Percentiles rank a stretch among this genome's conserved stretches.
These are phyloP conservation scores for Danionella dracula DNA, from an alignment of 2,797 vertebrate species.

Conservation along the genomic window DNA sequence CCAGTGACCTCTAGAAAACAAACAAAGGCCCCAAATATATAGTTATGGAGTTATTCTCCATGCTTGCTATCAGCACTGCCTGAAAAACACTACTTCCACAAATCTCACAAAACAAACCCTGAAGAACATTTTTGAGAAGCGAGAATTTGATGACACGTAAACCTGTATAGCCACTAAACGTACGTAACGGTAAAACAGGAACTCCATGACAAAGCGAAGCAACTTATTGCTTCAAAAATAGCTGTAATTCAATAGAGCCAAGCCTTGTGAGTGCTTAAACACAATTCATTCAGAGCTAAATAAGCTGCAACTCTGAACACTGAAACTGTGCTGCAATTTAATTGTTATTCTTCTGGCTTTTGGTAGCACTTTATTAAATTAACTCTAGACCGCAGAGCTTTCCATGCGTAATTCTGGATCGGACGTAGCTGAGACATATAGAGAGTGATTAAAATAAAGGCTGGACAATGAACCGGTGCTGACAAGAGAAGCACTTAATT, in stretches of 20 bases:
- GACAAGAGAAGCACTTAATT: slow-evolving; percentile 38
- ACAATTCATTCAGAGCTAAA: not conserved
- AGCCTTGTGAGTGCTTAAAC: slow-evolving; percentile 26
- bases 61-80: too few relatives aligned
- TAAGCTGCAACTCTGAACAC: not conserved
- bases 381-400: not conserved
- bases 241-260: slow-evolving; percentile 55
- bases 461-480: slow-evolving; percentile 42
- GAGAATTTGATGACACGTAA: not conserved
- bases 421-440: not conserved
- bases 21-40: slow-evolving; percentile 25
- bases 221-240: slow-evolving; percentile 64
- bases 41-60: slow-evolving; percentile 32
- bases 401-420: not conserved
- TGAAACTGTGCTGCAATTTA: not conserved
- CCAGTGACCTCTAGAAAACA: slow-evolving; percentile 6
- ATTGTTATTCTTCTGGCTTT: not conserved
- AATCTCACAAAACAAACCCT: too few relatives aligned
- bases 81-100: too few relatives aligned
- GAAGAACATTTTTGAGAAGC: not conserved
- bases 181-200: slow-evolving; percentile 54
- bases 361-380: not conserved
- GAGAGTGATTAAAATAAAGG: slow-evolving; percentile 49
- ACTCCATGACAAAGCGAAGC: slow-evolving; percentile 45
- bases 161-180: slow-evolving; percentile 21